Percentiles rank a stretch among this genome's conserved stretches.
These are phyloP conservation scores for Eufriesea mexicana DNA, from an alignment of 1,140 invertebrate genomes.

Conservation along the genomic window DNA sequence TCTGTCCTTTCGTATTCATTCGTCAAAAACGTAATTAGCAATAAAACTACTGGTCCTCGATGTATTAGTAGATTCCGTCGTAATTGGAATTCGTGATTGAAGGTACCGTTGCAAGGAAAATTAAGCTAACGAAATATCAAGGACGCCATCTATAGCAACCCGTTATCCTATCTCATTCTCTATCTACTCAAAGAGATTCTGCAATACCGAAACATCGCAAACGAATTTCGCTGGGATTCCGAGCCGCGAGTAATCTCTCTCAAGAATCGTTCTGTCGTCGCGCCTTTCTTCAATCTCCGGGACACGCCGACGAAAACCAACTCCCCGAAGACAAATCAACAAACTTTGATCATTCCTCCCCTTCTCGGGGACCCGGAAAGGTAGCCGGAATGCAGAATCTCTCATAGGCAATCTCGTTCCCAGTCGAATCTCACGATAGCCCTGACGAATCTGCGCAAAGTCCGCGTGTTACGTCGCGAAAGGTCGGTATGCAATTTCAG, in stretches of 20 bases:
- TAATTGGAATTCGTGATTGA: no score
- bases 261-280: background rate
- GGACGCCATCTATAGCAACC: background rate
- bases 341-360: background rate
- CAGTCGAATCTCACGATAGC: constrained; percentile 4
- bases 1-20: no score
- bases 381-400: no score
- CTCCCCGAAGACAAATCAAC: background rate
- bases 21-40: no score
- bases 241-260: background rate
- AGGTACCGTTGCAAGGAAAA: no score
- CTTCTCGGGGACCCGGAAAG: background rate
- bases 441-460: background rate
- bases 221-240: background rate
- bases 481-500: constrained; percentile 14
- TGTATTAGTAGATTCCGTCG: no score
- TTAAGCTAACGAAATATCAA: background rate
- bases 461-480: background rate
- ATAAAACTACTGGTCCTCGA: no score
- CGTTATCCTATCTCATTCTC: background rate
- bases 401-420: background rate
- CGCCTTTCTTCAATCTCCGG: background rate
- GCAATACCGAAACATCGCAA: background rate
- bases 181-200: background rate
- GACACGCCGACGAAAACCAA: background rate